A percentile compares a stretch with the other conserved stretches of the same genome.
Conservation (phyloP, 2,888 invertebrate species). For the Cheilosia grossa region DNA sequence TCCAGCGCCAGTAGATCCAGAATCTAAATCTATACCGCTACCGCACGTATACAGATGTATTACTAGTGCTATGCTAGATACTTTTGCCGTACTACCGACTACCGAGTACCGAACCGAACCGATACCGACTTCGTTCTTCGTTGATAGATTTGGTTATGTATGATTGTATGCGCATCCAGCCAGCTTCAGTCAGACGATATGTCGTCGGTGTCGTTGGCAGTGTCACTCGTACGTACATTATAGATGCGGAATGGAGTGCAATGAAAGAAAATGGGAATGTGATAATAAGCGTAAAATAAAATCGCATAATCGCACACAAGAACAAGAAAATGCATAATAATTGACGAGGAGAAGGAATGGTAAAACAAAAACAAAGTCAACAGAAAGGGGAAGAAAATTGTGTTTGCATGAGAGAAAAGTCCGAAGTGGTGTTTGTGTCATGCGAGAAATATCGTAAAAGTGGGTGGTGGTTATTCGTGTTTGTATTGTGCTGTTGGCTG, state of each 20-base stretch:
- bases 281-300: conserved; percentile 69
- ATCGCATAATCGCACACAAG: conserved; percentile 51
- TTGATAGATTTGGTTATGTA: conserved; percentile 13
- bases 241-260: conserved; percentile 48
- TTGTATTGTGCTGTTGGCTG: neutral
- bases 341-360: conserved; percentile 29
- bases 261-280: conserved; percentile 47
- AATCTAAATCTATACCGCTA: conserved; percentile 5
- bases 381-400: conserved; percentile 23
- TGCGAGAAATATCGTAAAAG: conserved; percentile 4
- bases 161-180: conserved; percentile 26
- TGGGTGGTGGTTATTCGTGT: neutral
- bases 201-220: conserved; percentile 50
- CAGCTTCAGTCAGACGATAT: conserved; percentile 50
- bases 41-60: conserved; percentile 15
- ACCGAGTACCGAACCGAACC: too few species aligned
- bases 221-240: neutral
- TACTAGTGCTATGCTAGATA: conserved; percentile 2
- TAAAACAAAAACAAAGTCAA: conserved; percentile 37
- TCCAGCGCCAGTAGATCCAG: conserved; percentile 30
- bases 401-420: neutral
- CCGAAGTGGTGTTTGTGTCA: neutral
- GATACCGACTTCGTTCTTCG: too few species aligned
- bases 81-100: conserved; percentile 19
- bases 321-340: conserved; percentile 41